Evolutionary conservation across 2,113 vertebrate species (phyloP), one percentile per base, ranked within the genome.

Genomic region (Dendropsophus ebraccatus): DNA sequence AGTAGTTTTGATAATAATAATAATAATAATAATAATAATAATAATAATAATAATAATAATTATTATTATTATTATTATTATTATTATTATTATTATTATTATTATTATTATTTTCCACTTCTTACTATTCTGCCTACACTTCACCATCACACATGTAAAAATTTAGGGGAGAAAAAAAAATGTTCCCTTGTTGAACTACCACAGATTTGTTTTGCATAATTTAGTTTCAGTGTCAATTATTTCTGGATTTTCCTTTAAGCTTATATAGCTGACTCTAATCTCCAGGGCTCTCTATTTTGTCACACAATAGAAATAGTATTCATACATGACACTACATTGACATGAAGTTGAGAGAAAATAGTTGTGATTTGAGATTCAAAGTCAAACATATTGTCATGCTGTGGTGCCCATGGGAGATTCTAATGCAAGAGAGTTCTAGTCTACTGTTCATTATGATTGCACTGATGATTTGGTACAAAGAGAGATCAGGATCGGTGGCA

Each of bases 261-360:
- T 84, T 84, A 47, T 41, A 84, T 74, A 84, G 54, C 70, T 84
- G 72, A 75, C 82, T 49, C 56, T 60, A 45, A 60, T 60, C 82
- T 76, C 82, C 60, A 41, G 82, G 50, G 70, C 37, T 83, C 52
- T 74, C n/a, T 41, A 23, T 83, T 75, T 60, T 84, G 52, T 74
- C 82, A 75, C 72, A 84, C 67, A 54, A 84, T 74, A 75, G 56
- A 84, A 84, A 84, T 62, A 75, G 32, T 84, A 49, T 76, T 75
- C 82, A 76, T 58, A 76, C 54, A 56, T 73, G 72, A 75, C 82
- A 84, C 19, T 62, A 14, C 37, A 23, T 45, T 84, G 82, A 84
- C 82, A 84, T 58, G 54, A 58, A 75, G 54, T 75, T 75, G 75
- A 84, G 72, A 84, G 69, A 37, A 69, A 76, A 62, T 62, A 84